Base-by-base conservation (phyloP, 2,113 vertebrate species). In the Columbina picui region DNA sequence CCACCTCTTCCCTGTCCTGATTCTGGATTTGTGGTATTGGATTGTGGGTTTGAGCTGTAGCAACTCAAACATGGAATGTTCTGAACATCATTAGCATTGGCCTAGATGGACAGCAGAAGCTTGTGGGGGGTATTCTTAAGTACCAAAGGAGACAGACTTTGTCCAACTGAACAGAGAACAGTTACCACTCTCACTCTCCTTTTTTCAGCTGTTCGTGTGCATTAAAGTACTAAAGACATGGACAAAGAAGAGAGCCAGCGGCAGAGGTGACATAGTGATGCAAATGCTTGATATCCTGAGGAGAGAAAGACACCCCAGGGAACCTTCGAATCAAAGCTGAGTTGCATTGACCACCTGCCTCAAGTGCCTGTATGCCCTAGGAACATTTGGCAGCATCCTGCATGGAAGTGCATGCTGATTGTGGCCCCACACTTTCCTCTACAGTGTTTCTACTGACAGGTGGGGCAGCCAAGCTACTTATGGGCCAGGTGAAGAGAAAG, bases 71-170 rank as follows among this genome's bases (percentile, higher is more conserved):
- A 71, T 29, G 17, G 38, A 63, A 52, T 22, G 15, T 78, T 13
- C 27, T 73, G 36, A 49, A 56, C 19, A 19, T 85, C 0, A 0
- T 21, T 23, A 4, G 9, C 5, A 17, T 39, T 0, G 2, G 25
- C 18, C 47, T 73, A 81, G 52, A n/a, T 3, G 50, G 52, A 67
- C 10, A 68, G 36, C 15, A 79, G 43, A 63, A 36, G 9, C 26
- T 45, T 41, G 34, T 39, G 22, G 27, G 25, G 50, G 19, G 15
- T 34, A 30, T 53, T 64, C 20, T 34, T 59, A 64, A 69, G 45
- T 34, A 60, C 8, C 6, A 55, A 22, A 69, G 30, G 53, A n/a
- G 19, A 65, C 4, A 79, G 22, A 30, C 43, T 84, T 49, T 59
- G 34, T 53, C 45, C 61, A 84, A 1, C 7, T 49, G 59, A 65